Conservation (phyloP, 2,113 vertebrate genomes). For the Physeter macrocephalus region DNA sequence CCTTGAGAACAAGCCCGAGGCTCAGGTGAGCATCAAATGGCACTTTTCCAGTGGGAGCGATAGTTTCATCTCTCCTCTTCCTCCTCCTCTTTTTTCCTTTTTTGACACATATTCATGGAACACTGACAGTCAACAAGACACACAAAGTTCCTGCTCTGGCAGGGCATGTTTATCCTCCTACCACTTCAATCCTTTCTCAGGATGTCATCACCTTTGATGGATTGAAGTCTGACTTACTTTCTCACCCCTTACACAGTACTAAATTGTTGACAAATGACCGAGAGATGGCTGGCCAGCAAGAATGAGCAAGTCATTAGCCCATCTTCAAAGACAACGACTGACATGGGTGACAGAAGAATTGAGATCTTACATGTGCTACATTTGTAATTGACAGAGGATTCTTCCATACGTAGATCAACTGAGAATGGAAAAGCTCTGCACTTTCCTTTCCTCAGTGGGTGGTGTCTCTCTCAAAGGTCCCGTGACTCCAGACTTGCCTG, state of each 20-base stretch:
- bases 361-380: not conserved
- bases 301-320: not conserved
- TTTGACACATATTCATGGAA: not conserved
- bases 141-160: not conserved
- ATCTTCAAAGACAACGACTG: not conserved
- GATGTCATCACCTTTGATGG: not conserved
- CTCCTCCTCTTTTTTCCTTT: not conserved
- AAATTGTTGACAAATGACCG: not conserved
- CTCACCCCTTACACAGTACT: not conserved
- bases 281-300: not conserved
- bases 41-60: not conserved
- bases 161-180: not conserved
- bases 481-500: not conserved
- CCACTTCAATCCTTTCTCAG: not conserved
- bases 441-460: not conserved
- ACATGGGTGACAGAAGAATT: not conserved
- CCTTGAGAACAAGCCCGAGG: not conserved
- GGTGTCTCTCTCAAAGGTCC: not conserved
- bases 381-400: not conserved
- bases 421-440: not conserved
- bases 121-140: not conserved
- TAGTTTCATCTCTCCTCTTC: rapidly evolving
- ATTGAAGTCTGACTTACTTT: not conserved
- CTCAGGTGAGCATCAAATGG: not conserved
- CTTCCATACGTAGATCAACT: not conserved